A percentile compares a stretch with the other conserved stretches of the same genome.
phyloP scores from a whole-genome alignment of 2,888 invertebrate genomes.

The Smittia sp. region DNA sequence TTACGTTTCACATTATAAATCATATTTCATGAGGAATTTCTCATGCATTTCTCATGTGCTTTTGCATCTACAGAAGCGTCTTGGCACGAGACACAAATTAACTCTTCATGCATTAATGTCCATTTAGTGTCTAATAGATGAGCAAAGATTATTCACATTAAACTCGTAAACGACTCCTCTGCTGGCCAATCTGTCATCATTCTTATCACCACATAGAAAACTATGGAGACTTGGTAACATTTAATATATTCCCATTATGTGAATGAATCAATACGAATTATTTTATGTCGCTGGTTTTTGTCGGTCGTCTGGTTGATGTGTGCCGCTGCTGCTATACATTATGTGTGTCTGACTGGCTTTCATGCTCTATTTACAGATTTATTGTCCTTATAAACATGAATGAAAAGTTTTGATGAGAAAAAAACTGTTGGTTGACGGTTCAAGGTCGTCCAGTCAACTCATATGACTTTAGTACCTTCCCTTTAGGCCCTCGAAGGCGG shows the following conservation, averaged over 20 bases:
- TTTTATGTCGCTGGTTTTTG: neutral
- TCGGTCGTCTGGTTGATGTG: no score
- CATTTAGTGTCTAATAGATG: slow-evolving; percentile 32
- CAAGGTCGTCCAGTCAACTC: neutral
- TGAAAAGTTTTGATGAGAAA: neutral
- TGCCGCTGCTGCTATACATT: no score
- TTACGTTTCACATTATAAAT: slow-evolving; percentile 37
- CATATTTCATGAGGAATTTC: neutral
- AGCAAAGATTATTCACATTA: slow-evolving; percentile 28
- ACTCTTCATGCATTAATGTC: slow-evolving; percentile 23
- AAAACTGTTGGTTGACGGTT: neutral
- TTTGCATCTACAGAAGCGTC: slow-evolving; percentile 3
- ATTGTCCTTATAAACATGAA: slow-evolving; percentile 15
- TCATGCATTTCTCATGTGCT: neutral
- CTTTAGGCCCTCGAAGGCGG: slow-evolving; percentile 21
- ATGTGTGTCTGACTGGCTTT: neutral
- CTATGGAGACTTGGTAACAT: neutral
- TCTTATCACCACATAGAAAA: slow-evolving; percentile 25
- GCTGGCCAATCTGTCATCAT: neutral
- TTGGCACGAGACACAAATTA: slow-evolving; percentile 33
- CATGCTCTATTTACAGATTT: slow-evolving; percentile 24
- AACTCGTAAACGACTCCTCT: neutral
- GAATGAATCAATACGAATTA: neutral
- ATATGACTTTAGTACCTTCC: slow-evolving; percentile 21
- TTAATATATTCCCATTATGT: neutral